Evolutionary conservation across 2,888 invertebrate species (phyloP).

Genomic region (Camponotus fellah): DNA sequence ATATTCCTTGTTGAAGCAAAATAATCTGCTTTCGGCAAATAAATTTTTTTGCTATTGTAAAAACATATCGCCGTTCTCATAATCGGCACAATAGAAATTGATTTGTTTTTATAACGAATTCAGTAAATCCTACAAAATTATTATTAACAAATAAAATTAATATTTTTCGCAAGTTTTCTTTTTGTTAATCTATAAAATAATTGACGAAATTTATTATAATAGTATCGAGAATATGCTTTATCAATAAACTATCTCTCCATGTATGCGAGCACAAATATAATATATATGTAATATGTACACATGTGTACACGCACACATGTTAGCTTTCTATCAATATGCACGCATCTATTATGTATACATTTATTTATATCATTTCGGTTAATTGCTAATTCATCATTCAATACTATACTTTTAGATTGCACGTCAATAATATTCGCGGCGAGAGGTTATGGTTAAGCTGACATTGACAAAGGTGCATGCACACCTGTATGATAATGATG

Average conservation of each 20-base stretch:
- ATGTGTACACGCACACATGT: neutral
- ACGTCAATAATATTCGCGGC: slow-evolving; percentile 24
- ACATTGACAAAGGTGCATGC: slow-evolving; percentile 42
- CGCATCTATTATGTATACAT: neutral
- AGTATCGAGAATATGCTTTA: neutral
- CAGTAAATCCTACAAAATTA: slow-evolving; percentile 2
- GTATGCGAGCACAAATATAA: neutral
- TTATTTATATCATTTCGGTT: slow-evolving; percentile 7
- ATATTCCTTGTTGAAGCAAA: neutral
- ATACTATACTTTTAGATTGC: slow-evolving; percentile 4
- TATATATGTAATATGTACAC: neutral
- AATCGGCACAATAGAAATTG: neutral
- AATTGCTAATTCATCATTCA: slow-evolving; percentile 16
- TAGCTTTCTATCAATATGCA: neutral
- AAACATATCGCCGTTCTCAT: neutral
- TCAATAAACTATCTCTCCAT: neutral
- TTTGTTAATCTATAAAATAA: neutral
- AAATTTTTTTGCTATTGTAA: neutral
- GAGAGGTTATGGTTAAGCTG: slow-evolving; percentile 29
- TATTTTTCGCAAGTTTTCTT: neutral
- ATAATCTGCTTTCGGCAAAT: neutral
- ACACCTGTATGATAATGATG: slow-evolving; percentile 38
- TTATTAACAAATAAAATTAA: neutral
- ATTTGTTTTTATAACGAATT: neutral
- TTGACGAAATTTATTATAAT: neutral